These are phyloP conservation scores for Ctenomys sociabilis DNA, from an alignment of 2,113 vertebrate species.

Conservation along the genomic window DNA sequence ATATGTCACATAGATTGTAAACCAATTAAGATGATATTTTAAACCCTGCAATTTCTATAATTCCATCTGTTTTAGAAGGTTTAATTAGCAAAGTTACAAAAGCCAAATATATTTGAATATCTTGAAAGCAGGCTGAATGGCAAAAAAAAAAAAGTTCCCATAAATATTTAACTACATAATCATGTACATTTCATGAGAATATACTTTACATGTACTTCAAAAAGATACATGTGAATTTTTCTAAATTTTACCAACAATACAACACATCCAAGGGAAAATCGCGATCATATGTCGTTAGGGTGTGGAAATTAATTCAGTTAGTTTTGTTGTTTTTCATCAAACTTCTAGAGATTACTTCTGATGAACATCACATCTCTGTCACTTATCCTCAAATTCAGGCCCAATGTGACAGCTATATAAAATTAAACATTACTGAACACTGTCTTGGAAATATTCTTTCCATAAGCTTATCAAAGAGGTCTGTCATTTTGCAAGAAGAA, in stretches of 20 bases:
- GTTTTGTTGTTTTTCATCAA: slow-evolving; percentile 46
- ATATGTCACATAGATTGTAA: slow-evolving; percentile 89
- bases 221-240: slow-evolving; percentile 56
- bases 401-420: neutral
- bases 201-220: slow-evolving; percentile 55
- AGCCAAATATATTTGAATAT: slow-evolving; percentile 90
- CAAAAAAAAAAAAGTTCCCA: slow-evolving; percentile 84
- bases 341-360: slow-evolving; percentile 53
- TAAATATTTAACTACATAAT: slow-evolving; percentile 83
- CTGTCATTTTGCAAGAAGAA: slow-evolving; percentile 10
- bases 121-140: slow-evolving; percentile 87
- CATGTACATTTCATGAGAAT: slow-evolving; percentile 75
- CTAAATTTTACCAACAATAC: slow-evolving; percentile 65
- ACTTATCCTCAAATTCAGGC: neutral
- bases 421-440: neutral
- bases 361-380: slow-evolving; percentile 38
- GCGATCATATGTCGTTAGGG: slow-evolving; percentile 46
- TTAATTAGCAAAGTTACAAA: slow-evolving; percentile 90
- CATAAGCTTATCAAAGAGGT: neutral
- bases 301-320: slow-evolving; percentile 68
- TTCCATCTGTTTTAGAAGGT: slow-evolving; percentile 90
- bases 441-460: slow-evolving; percentile 25
- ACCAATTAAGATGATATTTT: slow-evolving; percentile 90
- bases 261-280: slow-evolving; percentile 48
- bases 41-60: slow-evolving; percentile 89